These are phyloP conservation scores for Gorsachius goisagi DNA, from an alignment of 2,113 vertebrate genomes.

Conservation along the genomic window DNA sequence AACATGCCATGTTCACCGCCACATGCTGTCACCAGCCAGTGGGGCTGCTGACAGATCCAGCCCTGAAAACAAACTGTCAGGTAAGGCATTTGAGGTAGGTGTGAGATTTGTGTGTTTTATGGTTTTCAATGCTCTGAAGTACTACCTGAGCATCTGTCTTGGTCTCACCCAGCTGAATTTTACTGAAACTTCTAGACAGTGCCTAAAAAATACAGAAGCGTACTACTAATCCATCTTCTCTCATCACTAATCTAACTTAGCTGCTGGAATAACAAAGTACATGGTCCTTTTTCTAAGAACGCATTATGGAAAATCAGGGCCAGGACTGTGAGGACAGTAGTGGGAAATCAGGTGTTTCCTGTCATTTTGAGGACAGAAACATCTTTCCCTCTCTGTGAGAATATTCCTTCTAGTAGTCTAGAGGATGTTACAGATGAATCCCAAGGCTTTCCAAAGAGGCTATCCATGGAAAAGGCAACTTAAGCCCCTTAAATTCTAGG, in stretches of 20 bases:
- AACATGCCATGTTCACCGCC: not conserved
- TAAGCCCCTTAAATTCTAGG: not conserved
- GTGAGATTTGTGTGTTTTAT: not conserved
- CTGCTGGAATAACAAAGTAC: not conserved
- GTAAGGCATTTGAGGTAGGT: not conserved
- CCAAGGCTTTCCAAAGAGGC: not conserved
- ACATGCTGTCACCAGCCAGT: rapidly evolving
- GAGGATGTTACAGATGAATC: not conserved
- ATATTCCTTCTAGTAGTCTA: not conserved
- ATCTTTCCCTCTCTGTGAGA: not conserved
- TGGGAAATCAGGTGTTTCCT: not conserved
- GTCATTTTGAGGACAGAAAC: not conserved
- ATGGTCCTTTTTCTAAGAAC: not conserved
- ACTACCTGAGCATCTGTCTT: not conserved
- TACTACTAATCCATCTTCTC: not conserved
- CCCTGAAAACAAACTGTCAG: not conserved
- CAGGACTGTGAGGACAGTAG: not conserved
- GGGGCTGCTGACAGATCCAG: not conserved
- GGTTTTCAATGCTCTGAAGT: not conserved
- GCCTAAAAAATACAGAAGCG: not conserved
- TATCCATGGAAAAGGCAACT: not conserved
- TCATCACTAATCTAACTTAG: not conserved
- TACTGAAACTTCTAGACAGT: not conserved
- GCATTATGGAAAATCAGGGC: not conserved
- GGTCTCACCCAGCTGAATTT: not conserved